Conservation (phyloP, 2,797 vertebrate species). For the Macropus fuliginosus region DNA sequence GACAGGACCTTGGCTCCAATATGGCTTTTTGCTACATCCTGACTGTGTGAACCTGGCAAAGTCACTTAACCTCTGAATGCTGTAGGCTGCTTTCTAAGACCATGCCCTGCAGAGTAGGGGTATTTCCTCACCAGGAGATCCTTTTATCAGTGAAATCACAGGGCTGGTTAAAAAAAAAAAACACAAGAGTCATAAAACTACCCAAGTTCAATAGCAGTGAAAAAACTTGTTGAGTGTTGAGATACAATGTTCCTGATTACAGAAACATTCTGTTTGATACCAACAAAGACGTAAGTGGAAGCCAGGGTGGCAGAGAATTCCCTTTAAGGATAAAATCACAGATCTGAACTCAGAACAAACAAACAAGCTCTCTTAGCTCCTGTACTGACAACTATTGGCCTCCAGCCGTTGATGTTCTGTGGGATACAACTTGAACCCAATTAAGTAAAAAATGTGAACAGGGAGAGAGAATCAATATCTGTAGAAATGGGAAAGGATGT, state of each 20-base stretch:
- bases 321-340: not conserved
- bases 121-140: not conserved
- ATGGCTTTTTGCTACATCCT: not conserved
- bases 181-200: not conserved
- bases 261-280: not conserved
- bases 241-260: not conserved
- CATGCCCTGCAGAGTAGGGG: not conserved
- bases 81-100: not conserved
- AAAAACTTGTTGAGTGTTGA: not conserved
- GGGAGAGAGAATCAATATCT: not conserved
- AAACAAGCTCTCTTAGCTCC: not conserved
- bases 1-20: not conserved
- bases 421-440: not conserved
- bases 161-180: not conserved
- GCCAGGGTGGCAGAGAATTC: not conserved
- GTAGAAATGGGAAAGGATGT: not conserved
- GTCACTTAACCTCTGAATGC: not conserved
- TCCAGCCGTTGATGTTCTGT: not conserved
- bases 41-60: not conserved
- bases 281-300: not conserved
- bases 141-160: not conserved
- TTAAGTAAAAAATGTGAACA: not conserved
- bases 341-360: not conserved
- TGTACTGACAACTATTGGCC: too few relatives aligned
- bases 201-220: not conserved